Base-by-base conservation (phyloP, 2,888 invertebrate species). In the Lepetodrilus schrolli region DNA sequence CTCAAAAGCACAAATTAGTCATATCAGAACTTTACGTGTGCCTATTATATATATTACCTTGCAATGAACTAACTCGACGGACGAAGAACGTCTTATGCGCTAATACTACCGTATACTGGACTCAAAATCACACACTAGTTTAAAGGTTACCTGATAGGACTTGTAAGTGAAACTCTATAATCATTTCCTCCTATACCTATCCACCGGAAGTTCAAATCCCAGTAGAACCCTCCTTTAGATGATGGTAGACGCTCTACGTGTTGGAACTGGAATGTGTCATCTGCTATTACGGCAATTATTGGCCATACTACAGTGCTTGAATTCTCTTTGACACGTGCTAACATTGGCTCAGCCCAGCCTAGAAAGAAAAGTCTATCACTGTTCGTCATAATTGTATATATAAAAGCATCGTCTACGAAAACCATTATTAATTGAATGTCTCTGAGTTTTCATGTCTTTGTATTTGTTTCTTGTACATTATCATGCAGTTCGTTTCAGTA, bases 261-360 rank as follows among this genome's bases (percentile, higher is more conserved):
- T 91, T 96, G 96, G 90, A 95, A 98, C 34, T 97, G 96, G 83
- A 98, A 93, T 2, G 97, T 96, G 79, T 95, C 95, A 90, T 98
- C 97, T 89, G 96, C 96, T 85, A 98, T 96, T 50, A 97, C 96
- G 91, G 98, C 97, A 86, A 98, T 97, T 72, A 97, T 97, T 3
- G 97, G 98, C 90, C 97, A 97, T 1, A 97, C 97, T 34, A 97
- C 97, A 1, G 96, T 50, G 5, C 66, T 70, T 13, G 83, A 78
- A 74, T 90, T 83, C n/a, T 81, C 72, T 1, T 96, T 96, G 83
- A 97, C 96, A 80, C 96, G 93, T 91, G 96, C 96, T 83, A 98
- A 92, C 74, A 98, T 92, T 0, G 97, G 98, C 88, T 97, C 97
- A 83, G 97, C 91, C 97, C 97, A 98, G 65, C 97, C 95, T 58